Base-by-base conservation (phyloP, 2,888 invertebrate genomes). In the Tyria jacobaeae region DNA sequence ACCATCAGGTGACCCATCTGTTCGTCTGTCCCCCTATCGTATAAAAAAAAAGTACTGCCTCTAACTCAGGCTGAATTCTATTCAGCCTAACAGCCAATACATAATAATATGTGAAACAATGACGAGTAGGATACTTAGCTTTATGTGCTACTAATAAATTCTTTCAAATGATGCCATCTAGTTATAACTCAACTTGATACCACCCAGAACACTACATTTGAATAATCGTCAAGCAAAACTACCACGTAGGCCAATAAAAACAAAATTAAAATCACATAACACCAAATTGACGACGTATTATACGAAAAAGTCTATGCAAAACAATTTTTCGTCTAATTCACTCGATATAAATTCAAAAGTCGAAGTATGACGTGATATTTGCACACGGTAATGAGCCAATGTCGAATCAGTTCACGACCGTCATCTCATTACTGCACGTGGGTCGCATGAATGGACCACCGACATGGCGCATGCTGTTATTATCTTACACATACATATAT, bases 401-500 rank as follows among this genome's bases (percentile, higher is more conserved):
- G 66, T 54, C 53, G 52, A 77, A 68, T 69, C 76, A 51, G 58
- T 48, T 60, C 74, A 78, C 78, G 76, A 69, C 60, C 35, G 53
- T 70, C 78, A 60, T 70, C 78, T 78, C 74, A 74, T 78, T 77
- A 70, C 47, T n/a, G 49, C 49, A 71, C 76, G 76, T 70, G 76
- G 68, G 41, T 21, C 41, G 71, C 70, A 75, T 75, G 64, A 56
- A 66, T 64, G 62, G 81, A 81, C 81, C 81, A 81, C 81, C 81
- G 50, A 64, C 60, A 35, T 31, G 34, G 58, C 51, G 21, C 56
- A 15, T 21, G 24, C 15, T n/a, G 17, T 31, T 21, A 79, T 78
- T 78, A 74, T 34, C 73, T n/a, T n/a, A n/a, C n/a, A n/a, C n/a
- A n/a, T n/a, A n/a, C n/a, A n/a, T n/a, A n/a, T n/a, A n/a, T n/a